Base-by-base conservation (phyloP, 2,797 vertebrate genomes). In the Neopelma chrysocephalum region DNA sequence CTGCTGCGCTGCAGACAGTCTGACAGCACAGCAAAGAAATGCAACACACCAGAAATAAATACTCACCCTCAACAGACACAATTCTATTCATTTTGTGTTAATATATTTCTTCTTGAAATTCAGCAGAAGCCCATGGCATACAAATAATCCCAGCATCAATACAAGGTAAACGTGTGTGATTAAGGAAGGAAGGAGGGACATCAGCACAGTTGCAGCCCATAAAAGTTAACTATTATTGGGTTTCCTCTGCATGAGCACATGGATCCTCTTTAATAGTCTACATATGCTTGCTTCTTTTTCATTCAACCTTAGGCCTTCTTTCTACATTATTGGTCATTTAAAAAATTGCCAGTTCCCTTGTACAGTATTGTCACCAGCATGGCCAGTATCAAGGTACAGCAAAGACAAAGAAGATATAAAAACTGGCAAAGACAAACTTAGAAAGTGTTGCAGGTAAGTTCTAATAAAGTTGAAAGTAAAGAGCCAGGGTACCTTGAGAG, bases 41-140 rank as follows among this genome's bases (percentile, higher is more conserved):
- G 95, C 81, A 94, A 93, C 72, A 77, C 89, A 71, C 66, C 40
- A 93, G 90, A 93, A 96, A 97, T 96, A 97, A 96, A 97, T 97
- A 95, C 76, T 96, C 60, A 23, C 71, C 81, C 83, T 89, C 78
- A 79, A 82, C 78, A 92, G 95, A 92, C 90, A 96, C 64, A 69
- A 82, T 68, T 86, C 66, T 94, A 93, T 97, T 94, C 70, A 70
- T 94, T 96, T 88, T 83, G 26, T 10, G 48, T 93, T 96, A 94
- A 96, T 96, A 96, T 86, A 96, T 95, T 94, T 96, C 93, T 94
- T 95, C 78, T 92, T 95, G 89, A 95, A 84, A 93, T 96, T 96
- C 94, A 94, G 87, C 91, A 80, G 90, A 92, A 96, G 94, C 34
- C 38, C 26, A n/a, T 0, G 15, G 54, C 36, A 51, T 70, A 91